Conservation (phyloP, 2,113 vertebrate species). For the Tetrax tetrax region DNA sequence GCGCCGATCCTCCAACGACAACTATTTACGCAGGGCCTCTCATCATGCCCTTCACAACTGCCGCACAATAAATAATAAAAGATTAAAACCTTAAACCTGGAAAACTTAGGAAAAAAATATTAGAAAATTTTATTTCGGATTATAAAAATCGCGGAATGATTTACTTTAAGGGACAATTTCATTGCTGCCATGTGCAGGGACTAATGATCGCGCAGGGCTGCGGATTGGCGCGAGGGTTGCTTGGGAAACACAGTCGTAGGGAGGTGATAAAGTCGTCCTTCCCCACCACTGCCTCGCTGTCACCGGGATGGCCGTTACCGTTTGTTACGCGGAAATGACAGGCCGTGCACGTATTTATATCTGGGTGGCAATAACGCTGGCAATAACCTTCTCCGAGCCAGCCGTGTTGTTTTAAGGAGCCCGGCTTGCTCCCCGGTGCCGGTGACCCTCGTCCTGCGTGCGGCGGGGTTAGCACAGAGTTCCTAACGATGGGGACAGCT, state of each 20-base stretch:
- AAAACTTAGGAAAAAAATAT: slow-evolving; percentile 84
- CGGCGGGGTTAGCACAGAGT: not conserved
- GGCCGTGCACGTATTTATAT: slow-evolving; percentile 51
- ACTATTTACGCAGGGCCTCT: slow-evolving; percentile 54
- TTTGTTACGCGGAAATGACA: slow-evolving; percentile 71
- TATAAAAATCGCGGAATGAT: slow-evolving; percentile 83
- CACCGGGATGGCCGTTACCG: slow-evolving; percentile 51
- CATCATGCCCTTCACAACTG: slow-evolving; percentile 71
- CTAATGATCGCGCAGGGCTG: slow-evolving; percentile 66
- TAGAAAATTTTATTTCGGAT: slow-evolving; percentile 84
- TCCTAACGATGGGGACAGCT: not conserved
- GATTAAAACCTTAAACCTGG: slow-evolving; percentile 85
- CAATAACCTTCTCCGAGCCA: slow-evolving; percentile 6
- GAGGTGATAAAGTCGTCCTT: slow-evolving; percentile 74
- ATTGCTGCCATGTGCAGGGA: slow-evolving; percentile 78
- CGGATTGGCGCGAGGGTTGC: slow-evolving; percentile 38
- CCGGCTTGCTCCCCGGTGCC: fast-evolving
- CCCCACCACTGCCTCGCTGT: slow-evolving; percentile 62
- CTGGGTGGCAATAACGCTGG: slow-evolving; percentile 4
- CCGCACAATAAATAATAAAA: slow-evolving; percentile 82
- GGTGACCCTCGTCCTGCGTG: fast-evolving
- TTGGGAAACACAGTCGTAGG: slow-evolving; percentile 60
- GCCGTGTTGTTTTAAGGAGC: slow-evolving; percentile 49
- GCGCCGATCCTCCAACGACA: not conserved
- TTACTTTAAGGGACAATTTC: slow-evolving; percentile 83